A percentile compares a stretch with the other conserved stretches of the same genome.
These are phyloP conservation scores for Gallirallus australis DNA, from an alignment of 2,797 vertebrate genomes.

Conservation along the genomic window DNA sequence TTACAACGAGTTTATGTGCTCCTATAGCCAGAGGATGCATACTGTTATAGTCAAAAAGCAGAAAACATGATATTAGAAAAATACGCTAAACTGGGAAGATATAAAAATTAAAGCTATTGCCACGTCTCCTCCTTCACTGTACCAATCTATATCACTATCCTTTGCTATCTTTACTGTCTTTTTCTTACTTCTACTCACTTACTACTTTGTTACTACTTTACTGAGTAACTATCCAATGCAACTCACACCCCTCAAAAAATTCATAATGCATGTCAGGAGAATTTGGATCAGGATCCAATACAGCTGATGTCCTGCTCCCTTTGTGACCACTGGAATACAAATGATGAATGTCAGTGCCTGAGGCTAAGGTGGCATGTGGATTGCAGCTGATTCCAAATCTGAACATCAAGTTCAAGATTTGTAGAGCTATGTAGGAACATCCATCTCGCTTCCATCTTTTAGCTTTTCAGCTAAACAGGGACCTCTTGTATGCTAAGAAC, in stretches of 20 bases:
- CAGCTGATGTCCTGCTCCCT: background rate
- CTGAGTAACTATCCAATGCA: background rate
- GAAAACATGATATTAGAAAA: conserved; percentile 29
- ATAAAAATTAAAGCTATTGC: background rate
- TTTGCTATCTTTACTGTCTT: background rate
- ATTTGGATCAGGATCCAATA: background rate
- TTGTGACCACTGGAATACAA: background rate
- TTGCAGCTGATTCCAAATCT: background rate
- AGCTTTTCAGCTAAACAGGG: conserved; percentile 40
- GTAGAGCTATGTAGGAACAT: background rate
- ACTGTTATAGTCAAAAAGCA: background rate
- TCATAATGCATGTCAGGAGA: background rate
- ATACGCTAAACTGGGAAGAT: background rate
- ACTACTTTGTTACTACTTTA: background rate
- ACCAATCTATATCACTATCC: background rate
- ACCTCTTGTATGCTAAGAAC: conserved; percentile 10
- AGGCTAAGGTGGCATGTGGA: background rate
- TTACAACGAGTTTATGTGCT: background rate
- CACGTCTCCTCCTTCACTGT: background rate
- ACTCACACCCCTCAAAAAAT: fast-evolving
- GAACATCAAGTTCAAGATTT: background rate
- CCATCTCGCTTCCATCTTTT: conserved; percentile 15
- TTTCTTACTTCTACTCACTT: background rate
- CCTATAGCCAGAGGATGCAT: conserved; percentile 2
- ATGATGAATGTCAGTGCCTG: background rate